Conservation (phyloP, 2,888 invertebrate genomes). For the Lycia hirtaria region DNA sequence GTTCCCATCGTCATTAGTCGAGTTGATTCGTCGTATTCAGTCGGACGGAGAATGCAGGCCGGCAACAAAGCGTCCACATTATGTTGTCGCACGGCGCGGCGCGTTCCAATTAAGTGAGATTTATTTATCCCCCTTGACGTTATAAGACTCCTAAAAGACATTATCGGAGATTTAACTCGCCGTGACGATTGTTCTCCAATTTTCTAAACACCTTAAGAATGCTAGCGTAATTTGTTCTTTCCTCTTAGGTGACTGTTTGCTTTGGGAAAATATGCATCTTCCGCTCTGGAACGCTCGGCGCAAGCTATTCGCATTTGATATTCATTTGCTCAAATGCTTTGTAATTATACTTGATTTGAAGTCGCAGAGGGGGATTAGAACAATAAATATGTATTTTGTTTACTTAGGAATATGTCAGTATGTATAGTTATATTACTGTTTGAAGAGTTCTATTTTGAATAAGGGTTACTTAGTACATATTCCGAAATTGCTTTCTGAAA, state of each 20-base stretch:
- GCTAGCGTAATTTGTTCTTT: conserved; percentile 77
- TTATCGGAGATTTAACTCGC: conserved; percentile 79
- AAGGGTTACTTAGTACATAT: neutral
- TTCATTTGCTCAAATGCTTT: conserved; percentile 73
- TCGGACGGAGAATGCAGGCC: conserved; percentile 66
- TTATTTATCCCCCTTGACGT: conserved; percentile 75
- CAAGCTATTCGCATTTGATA: conserved; percentile 69
- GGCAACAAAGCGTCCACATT: conserved; percentile 76
- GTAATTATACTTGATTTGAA: conserved; percentile 67
- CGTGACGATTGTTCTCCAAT: conserved; percentile 80
- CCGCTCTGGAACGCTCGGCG: conserved; percentile 54
- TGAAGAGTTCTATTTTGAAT: conserved; percentile 3
- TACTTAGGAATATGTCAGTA: conserved; percentile 50
- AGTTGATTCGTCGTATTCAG: conserved; percentile 70
- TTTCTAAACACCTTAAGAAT: conserved; percentile 81
- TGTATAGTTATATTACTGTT: conserved; percentile 48
- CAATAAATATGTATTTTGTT: conserved; percentile 61
- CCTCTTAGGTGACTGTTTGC: conserved; percentile 74
- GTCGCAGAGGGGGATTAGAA: conserved; percentile 60
- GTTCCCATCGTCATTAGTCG: conserved; percentile 68
- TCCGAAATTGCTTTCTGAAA: too few species aligned
- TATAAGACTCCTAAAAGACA: conserved; percentile 72
- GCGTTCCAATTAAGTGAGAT: conserved; percentile 80
- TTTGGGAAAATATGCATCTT: conserved; percentile 70
- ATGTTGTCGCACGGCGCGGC: conserved; percentile 75